Conservation (phyloP, 2,888 invertebrate genomes). For the Branchipolynoe longqiensis region DNA sequence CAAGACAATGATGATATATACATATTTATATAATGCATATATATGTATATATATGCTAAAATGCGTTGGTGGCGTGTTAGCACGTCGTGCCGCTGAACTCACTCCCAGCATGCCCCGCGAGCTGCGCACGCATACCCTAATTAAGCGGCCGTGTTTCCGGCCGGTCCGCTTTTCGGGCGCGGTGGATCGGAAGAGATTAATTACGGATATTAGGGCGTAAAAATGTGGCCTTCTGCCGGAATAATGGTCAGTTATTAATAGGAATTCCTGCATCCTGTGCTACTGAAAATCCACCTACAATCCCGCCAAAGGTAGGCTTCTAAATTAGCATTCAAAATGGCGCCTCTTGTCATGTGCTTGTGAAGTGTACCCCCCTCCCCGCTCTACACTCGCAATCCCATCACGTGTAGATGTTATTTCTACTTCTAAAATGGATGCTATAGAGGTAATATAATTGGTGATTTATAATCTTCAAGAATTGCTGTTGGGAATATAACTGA, state of each 20-base stretch:
- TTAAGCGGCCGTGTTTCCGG: slow-evolving; percentile 31
- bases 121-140: slow-evolving; percentile 36
- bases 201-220: slow-evolving; percentile 36
- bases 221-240: slow-evolving; percentile 11
- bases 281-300: not conserved
- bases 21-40: too few species aligned
- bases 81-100: slow-evolving; percentile 18
- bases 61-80: too few species aligned
- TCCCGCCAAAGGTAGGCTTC: too few species aligned
- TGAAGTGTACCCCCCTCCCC: not conserved
- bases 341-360: not conserved
- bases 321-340: not conserved
- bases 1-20: too few species aligned
- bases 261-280: slow-evolving; percentile 15
- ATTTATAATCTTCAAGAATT: not conserved
- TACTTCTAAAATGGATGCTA: not conserved
- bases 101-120: not conserved
- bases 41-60: too few species aligned
- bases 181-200: slow-evolving; percentile 44
- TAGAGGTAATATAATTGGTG: not conserved
- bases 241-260: slow-evolving; percentile 43
- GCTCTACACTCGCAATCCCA: not conserved
- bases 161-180: slow-evolving; percentile 7
- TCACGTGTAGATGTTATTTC: not conserved
- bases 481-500: not conserved